These are phyloP conservation scores for Oplegnathus fasciatus DNA, from an alignment of 2,113 vertebrate species.

Conservation along the genomic window DNA sequence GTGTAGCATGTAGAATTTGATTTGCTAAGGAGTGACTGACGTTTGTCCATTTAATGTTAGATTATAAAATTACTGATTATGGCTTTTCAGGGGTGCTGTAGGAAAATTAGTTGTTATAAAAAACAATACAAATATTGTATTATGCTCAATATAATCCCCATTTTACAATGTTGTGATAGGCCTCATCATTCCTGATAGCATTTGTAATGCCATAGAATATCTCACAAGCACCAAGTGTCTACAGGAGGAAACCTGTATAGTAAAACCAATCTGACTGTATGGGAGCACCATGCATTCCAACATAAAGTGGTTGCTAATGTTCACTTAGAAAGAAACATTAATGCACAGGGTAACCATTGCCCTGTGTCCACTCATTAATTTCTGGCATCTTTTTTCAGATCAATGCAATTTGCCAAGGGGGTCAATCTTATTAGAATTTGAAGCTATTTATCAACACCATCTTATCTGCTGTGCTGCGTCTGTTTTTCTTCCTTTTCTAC, in stretches of 20 bases:
- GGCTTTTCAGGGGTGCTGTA: neutral
- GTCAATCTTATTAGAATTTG: slow-evolving; percentile 75
- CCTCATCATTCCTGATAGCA: neutral
- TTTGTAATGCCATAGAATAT: neutral
- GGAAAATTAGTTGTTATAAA: neutral
- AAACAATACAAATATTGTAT: neutral
- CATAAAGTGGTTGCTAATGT: slow-evolving; percentile 11
- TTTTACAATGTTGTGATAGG: neutral
- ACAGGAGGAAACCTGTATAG: slow-evolving; percentile 4
- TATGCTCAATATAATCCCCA: neutral
- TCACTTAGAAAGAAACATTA: slow-evolving; percentile 52
- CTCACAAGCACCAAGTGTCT: neutral
- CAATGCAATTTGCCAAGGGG: slow-evolving; percentile 70
- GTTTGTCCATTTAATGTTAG: neutral
- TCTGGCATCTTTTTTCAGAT: slow-evolving; percentile 58
- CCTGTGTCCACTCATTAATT: slow-evolving; percentile 60
- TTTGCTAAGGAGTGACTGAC: neutral
- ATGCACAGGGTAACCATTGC: slow-evolving; percentile 48
- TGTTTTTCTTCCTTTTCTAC: slow-evolving; percentile 62
- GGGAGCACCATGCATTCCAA: neutral
- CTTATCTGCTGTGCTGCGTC: slow-evolving; percentile 64
- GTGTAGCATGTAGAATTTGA: neutral
- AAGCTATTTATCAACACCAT: slow-evolving; percentile 70
- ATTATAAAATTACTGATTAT: neutral
- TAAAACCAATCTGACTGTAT: slow-evolving; percentile 5